Conservation (phyloP, 1,140 invertebrate species). For the Pogonus chalceus region DNA sequence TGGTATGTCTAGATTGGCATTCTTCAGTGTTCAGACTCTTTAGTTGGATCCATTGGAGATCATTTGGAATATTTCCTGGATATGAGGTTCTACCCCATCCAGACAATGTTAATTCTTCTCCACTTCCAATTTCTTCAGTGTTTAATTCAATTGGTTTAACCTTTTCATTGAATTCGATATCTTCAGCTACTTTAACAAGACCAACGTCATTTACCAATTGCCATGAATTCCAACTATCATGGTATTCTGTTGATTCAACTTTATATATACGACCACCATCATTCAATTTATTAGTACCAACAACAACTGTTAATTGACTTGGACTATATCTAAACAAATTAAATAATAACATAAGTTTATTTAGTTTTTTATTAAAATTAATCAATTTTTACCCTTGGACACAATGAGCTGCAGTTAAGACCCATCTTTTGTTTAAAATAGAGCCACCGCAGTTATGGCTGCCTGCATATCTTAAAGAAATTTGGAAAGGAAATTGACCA, state of each 20-base stretch:
- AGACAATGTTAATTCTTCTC: slow-evolving; percentile 28
- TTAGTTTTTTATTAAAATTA: too few relatives aligned
- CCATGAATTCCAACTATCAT: too few relatives aligned
- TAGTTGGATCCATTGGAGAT: slow-evolving; percentile 37
- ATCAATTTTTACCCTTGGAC: slow-evolving; percentile 14
- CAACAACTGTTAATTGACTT: too few relatives aligned
- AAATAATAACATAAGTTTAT: too few relatives aligned
- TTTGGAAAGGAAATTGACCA: slow-evolving; percentile 27
- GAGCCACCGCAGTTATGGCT: slow-evolving; percentile 30
- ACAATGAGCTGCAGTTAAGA: slow-evolving; percentile 16
- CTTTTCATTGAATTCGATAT: too few relatives aligned
- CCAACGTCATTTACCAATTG: too few relatives aligned
- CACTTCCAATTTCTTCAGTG: slow-evolving; percentile 20
- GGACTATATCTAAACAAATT: too few relatives aligned
- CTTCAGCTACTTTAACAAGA: too few relatives aligned
- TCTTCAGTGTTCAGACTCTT: slow-evolving; percentile 31
- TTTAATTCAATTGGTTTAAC: slow-evolving; percentile 33
- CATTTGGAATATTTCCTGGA: slow-evolving; percentile 26
- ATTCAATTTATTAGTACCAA: too few relatives aligned
- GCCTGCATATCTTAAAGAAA: slow-evolving; percentile 16
- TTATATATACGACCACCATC: too few relatives aligned
- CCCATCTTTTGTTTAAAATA: slow-evolving; percentile 22
- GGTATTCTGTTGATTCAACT: too few relatives aligned
- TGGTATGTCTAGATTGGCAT: slow-evolving; percentile 28
- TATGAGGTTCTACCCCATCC: slow-evolving; percentile 40